Percentiles rank a stretch among this genome's conserved stretches.
Evolutionary conservation across 2,797 vertebrate genomes (phyloP).

Genomic region (Emydoidea blandingii): DNA sequence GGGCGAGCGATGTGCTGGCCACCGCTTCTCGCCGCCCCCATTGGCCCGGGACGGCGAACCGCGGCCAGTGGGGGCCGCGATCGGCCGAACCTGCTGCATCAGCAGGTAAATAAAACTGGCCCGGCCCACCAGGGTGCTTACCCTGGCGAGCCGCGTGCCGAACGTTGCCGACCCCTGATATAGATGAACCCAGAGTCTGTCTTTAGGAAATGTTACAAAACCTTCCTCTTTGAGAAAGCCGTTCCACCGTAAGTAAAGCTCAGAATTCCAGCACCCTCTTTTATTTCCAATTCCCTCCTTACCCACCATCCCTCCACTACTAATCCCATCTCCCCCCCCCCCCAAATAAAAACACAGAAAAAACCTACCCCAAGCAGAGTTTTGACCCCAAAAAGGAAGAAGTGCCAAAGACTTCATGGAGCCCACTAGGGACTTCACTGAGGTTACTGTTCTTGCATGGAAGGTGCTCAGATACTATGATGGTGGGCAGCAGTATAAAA

Average conservation of each 20-base stretch:
- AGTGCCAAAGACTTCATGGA: background rate
- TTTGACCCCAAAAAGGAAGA: background rate
- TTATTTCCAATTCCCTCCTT: background rate
- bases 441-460: background rate
- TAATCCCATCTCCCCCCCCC: rapidly evolving
- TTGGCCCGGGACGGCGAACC: too few relatives aligned
- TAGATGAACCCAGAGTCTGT: background rate
- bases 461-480: background rate
- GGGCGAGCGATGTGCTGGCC: too few relatives aligned
- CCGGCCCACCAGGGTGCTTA: too few relatives aligned
- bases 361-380: background rate
- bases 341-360: background rate
- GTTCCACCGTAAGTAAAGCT: background rate
- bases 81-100: too few relatives aligned
- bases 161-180: too few relatives aligned
- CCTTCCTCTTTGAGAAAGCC: background rate
- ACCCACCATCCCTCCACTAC: rapidly evolving
- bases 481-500: background rate
- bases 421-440: background rate
- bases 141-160: too few relatives aligned
- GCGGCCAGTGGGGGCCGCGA: too few relatives aligned
- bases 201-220: background rate
- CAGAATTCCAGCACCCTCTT: background rate
- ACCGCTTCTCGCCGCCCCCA: too few relatives aligned
- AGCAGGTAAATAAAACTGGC: too few relatives aligned